Evolutionary conservation across 2,888 invertebrate species (phyloP), one percentile per base, ranked within the genome.

Genomic region (Lottia gigantea): DNA sequence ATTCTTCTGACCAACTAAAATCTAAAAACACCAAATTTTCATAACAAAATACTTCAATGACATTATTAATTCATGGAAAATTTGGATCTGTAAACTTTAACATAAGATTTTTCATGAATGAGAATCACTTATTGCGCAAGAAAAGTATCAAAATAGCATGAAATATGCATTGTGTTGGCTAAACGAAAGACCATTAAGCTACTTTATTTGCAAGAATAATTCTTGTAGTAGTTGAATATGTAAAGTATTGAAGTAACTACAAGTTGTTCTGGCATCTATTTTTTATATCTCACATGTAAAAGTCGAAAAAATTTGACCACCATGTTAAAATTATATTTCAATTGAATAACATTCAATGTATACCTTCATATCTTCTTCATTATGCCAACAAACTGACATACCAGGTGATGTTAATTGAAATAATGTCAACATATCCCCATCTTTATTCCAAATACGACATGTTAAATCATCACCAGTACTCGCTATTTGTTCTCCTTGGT

Each of bases 381-480:
- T 89, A 86, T 94, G 94, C 92, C 93, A 93, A 80, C 92, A 91
- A 0, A 92, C 92, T 26, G 86, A 78, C 82, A 90, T 86, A 45
- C 89, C 90, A 62, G 94, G 92, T 16, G 93, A 93, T 31, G 91
- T 91, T 25, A 94, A 88, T 72, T 91, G 90, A 82, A 94, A 92
- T 49, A 91, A 91, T 7, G 91, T 90, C 31, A 91, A 86, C 78
- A 91, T 90, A 76, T 90, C 90, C 49, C 89, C 89, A 46, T 91
- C 90, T 62, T 72, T 67, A 55, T 80, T 79, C 94, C 94, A 94
- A 45, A 94, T 88, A 81, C 92, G 91, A 81, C 93, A 93, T 0
- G 93, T 92, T 76, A 92, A 92, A 86, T 94, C 94, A 88, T 94
- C 94, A 78, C 94, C 92, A 1, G 92, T 92, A n/a, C 93, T 93